Conservation (phyloP, 2,797 vertebrate genomes). For the Delichon dasypus region DNA sequence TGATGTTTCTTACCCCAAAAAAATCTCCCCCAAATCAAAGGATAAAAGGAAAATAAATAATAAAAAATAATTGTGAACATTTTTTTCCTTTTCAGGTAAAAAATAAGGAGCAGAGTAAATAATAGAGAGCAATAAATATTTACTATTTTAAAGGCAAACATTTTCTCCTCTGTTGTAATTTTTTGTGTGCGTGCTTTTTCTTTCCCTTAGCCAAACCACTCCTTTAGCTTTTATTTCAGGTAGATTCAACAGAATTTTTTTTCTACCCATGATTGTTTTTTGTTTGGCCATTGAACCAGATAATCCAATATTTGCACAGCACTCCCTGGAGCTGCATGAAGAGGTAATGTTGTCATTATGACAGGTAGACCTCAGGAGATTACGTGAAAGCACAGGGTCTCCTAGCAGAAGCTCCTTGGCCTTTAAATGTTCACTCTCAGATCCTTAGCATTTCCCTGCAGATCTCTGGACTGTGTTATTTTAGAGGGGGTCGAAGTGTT, state of each 20-base stretch:
- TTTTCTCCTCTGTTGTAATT: background rate
- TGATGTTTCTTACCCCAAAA: background rate
- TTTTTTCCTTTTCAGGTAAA: background rate
- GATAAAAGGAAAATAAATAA: background rate
- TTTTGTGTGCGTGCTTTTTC: background rate
- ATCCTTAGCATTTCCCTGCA: slow-evolving; percentile 38
- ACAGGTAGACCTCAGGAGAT: slow-evolving; percentile 49
- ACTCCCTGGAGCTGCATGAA: slow-evolving; percentile 49
- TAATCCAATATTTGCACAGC: slow-evolving; percentile 64
- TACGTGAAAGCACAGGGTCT: background rate
- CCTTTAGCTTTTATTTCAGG: background rate
- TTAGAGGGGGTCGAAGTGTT: background rate
- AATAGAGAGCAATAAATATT: background rate
- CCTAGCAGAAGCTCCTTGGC: slow-evolving; percentile 35
- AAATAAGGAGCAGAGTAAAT: background rate
- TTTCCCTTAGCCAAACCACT: background rate
- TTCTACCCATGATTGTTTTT: slow-evolving; percentile 34
- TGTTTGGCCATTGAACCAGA: slow-evolving; percentile 51
- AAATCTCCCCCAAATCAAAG: background rate
- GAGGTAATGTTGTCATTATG: slow-evolving; percentile 54
- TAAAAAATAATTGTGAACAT: background rate
- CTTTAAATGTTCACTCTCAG: slow-evolving; percentile 19
- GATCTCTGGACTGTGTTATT: background rate
- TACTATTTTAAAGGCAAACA: background rate
- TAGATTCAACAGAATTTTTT: background rate